Percentiles rank a stretch among this genome's conserved stretches.
Conservation (phyloP, 1,140 invertebrate genomes). For the Ceratoteleas bidentatus region DNA sequence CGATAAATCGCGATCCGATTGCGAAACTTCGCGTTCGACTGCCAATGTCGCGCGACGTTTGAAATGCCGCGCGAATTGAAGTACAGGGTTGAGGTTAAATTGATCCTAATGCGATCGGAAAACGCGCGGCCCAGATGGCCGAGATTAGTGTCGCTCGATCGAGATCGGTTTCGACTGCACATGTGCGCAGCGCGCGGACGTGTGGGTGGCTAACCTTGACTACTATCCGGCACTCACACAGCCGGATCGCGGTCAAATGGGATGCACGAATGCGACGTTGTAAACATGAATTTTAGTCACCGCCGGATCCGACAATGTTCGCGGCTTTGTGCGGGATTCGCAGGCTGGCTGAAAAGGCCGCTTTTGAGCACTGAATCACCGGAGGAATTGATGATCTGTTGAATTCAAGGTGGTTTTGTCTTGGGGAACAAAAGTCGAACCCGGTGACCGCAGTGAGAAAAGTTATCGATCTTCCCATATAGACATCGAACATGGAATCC, state of each 20-base stretch:
- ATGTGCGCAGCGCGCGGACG: constrained; percentile 44
- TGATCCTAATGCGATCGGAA: constrained; percentile 26
- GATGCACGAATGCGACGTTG: constrained; percentile 38
- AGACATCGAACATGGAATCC: no score
- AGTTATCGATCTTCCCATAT: background rate
- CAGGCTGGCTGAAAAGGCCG: background rate
- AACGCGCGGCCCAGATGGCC: constrained; percentile 14
- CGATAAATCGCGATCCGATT: no score
- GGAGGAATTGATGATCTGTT: no score
- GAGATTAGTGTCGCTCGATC: constrained; percentile 17
- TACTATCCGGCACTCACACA: constrained; percentile 66
- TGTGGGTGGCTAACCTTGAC: constrained; percentile 77
- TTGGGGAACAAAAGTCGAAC: background rate
- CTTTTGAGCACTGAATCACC: background rate
- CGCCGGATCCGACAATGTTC: constrained; percentile 24
- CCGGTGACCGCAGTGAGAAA: background rate
- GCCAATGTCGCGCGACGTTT: no score
- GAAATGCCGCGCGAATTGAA: constrained; percentile 6
- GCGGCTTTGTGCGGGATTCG: background rate
- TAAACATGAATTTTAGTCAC: constrained; percentile 50
- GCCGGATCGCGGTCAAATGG: constrained; percentile 32
- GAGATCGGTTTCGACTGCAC: constrained; percentile 23
- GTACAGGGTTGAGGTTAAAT: constrained; percentile 24
- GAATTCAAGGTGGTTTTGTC: no score
- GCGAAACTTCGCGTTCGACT: no score